These are phyloP conservation scores for Tachycineta bicolor DNA, from an alignment of 2,113 vertebrate species.

Conservation along the genomic window DNA sequence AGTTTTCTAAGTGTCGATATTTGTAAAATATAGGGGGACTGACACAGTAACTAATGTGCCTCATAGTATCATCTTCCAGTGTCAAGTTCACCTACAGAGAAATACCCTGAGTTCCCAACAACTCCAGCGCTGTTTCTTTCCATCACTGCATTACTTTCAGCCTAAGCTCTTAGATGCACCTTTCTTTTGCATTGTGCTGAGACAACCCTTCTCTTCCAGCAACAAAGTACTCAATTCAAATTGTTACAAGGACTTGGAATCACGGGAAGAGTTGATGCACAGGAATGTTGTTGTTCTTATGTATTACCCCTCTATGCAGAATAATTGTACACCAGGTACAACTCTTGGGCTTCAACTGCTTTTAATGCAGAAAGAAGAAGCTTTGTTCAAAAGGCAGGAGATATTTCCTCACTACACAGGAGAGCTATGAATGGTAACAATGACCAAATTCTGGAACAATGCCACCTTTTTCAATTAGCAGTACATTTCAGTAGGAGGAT, in stretches of 20 bases:
- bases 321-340: not conserved
- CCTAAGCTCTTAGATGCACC: not conserved
- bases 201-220: not conserved
- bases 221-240: not conserved
- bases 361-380: not conserved
- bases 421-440: not conserved
- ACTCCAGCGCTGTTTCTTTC: not conserved
- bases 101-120: not conserved
- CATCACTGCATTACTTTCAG: not conserved
- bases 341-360: not conserved
- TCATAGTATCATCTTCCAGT: not conserved
- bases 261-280: not conserved
- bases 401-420: fast-evolving
- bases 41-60: not conserved
- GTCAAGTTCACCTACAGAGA: not conserved
- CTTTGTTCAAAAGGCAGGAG: not conserved
- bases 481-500: not conserved
- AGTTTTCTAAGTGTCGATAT: not conserved
- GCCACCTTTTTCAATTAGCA: not conserved
- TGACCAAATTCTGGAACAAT: not conserved
- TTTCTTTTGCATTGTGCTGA: not conserved
- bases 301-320: not conserved
- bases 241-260: not conserved
- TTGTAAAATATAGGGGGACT: not conserved
- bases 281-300: not conserved